Base-by-base conservation (phyloP, 1,140 invertebrate genomes). In the Phymorhynchus buccinoides region DNA sequence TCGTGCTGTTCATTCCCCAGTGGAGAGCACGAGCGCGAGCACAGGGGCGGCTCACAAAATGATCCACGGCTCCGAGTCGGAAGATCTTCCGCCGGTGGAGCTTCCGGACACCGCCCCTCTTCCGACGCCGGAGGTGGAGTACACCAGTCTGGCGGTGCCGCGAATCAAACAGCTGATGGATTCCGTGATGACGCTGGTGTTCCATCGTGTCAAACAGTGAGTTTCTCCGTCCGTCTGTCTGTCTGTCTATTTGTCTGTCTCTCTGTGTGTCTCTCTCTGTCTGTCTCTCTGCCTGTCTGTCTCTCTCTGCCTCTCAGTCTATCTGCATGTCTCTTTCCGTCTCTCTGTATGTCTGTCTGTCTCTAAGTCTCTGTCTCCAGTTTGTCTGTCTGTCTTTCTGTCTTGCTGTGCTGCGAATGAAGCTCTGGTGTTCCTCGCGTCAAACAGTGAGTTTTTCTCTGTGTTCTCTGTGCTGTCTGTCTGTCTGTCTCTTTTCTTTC, bases 111-210 rank as follows among this genome's bases (percentile, higher is more conserved):
- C 88, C 14, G 85, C 87, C 3, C 48, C 85, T 4, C 87, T 93
- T 68, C 92, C 92, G 77, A 88, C 90, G 56, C 90, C 90, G 48
- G 92, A 90, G 3, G 89, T 92, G 18, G 89, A 92, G 32, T 93
- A 93, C 73, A 79, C 83, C 32, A 90, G 86, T 77, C 85, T 92
- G 68, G 86, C 90, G 81, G 87, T 85, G 44, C 90, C 90, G 86
- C 87, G 89, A n/a, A 89, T 92, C 80, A 92, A 92, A 86, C 87
- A 91, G 81, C 83, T 91, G n/a, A 91, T 93, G 88, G 92, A 92
- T 68, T 89, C 88, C 41, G 78, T 93, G 18, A 93, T 91, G 42
- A 89, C 89, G 84, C 85, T 90, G 32, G 89, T 92, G 12, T 92
- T 91, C 75, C 88, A 91, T 75, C 88, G 89, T 62, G 87, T 92